Conservation (phyloP, 1,140 invertebrate genomes). For the Cydia splendana region DNA sequence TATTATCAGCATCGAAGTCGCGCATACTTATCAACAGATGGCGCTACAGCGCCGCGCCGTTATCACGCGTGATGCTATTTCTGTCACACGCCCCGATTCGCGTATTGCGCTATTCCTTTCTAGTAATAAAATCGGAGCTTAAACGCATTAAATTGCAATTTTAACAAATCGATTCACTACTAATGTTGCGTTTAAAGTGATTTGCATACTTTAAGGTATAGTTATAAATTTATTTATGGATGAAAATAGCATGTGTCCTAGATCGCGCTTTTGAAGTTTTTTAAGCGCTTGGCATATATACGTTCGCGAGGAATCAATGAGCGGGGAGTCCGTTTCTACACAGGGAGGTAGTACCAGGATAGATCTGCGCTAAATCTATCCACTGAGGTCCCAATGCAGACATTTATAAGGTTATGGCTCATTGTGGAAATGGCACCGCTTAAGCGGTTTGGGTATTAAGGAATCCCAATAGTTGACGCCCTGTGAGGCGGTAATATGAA, state of each 20-base stretch:
- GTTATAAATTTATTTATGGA: not conserved
- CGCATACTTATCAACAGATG: conserved; percentile 22
- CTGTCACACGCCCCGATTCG: conserved; percentile 9
- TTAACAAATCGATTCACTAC: not conserved
- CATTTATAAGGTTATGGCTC: not conserved
- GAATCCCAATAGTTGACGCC: conserved; percentile 18
- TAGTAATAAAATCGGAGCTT: not conserved
- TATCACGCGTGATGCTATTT: conserved; percentile 20
- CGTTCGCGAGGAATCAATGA: not conserved
- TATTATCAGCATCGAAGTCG: conserved; percentile 16
- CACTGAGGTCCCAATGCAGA: conserved; percentile 13
- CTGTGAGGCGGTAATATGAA: not conserved
- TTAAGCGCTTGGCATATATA: not conserved
- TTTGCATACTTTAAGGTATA: not conserved
- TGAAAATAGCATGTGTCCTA: not conserved
- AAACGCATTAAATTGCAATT: not conserved
- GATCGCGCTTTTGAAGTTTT: conserved; percentile 21
- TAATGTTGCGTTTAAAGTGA: not conserved
- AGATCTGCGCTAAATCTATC: conserved; percentile 16
- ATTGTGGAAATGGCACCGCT: not conserved
- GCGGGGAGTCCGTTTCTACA: conserved; percentile 27
- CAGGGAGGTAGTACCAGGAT: conserved; percentile 24
- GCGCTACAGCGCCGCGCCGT: not conserved
- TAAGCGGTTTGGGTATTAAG: conserved; percentile 4
- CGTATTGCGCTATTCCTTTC: not conserved